phyloP scores from a whole-genome alignment of 2,888 invertebrate species.

The Campoletis raptor region DNA sequence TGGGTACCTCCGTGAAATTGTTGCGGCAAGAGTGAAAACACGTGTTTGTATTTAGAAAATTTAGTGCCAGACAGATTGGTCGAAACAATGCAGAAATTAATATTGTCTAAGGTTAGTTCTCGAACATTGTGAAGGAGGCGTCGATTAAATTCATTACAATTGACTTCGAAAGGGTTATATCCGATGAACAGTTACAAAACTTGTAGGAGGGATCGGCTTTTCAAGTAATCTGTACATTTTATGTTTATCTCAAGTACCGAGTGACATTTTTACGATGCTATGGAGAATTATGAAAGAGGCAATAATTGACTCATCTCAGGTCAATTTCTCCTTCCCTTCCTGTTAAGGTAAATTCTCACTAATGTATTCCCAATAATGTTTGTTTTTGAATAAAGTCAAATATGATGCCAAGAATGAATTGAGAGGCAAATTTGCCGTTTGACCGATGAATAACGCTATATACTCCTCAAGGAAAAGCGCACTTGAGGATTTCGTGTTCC shows the following conservation, averaged over 20 bases:
- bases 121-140: neutral
- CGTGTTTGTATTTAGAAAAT: neutral
- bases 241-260: neutral
- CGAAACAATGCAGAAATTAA: neutral
- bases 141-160: neutral
- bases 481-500: neutral
- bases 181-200: neutral
- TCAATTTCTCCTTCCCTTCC: neutral
- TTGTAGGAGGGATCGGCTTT: neutral
- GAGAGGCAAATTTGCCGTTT: neutral
- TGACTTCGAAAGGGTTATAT: neutral
- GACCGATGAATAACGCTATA: neutral
- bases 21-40: neutral
- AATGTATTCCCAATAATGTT: neutral
- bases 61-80: neutral
- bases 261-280: neutral
- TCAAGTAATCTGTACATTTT: neutral
- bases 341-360: neutral
- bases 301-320: neutral
- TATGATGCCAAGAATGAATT: neutral
- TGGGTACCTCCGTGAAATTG: neutral
- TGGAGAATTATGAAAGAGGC: neutral
- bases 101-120: neutral
- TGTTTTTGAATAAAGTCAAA: neutral
- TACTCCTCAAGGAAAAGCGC: neutral